Evolutionary conservation across 2,888 invertebrate species (phyloP), one percentile per base, ranked within the genome.

Genomic region (Ormyrus pomaceus): DNA sequence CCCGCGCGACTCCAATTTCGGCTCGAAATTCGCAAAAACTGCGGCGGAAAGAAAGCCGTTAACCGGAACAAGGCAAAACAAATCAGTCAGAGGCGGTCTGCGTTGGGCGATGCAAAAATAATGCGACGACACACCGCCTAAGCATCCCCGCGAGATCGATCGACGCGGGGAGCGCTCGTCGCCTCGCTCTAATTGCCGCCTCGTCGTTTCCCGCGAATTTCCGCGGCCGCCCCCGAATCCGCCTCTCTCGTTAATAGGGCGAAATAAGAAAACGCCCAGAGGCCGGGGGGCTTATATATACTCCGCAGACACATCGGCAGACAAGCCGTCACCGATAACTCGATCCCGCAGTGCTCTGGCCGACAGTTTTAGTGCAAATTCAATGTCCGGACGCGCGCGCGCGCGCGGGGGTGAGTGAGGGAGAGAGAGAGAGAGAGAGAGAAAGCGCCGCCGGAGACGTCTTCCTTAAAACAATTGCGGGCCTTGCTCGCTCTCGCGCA

Each of bases 381-480:
- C 88, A 88, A 90, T 90, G 89, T 90, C 90, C 90, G 89, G 87
- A 79, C 73, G 82, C 74, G 86, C 65, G 73, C 71, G 58, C 56
- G 58, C 48, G 51, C 1, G 19, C 50, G 34, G 8, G 13, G 53
- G 34, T 56, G 79, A 50, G 53, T 48, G 66, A 61, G 69, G 19
- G 48, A 62, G 59, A 66, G 68, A 6, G 46, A 61, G 58, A 46
- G 59, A 13, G 51, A 5, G 34, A 46, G 72, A 46, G 55, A 55
- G 48, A 48, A 34, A 19, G 59, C 83, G 84, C 81, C 84, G 84
- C 83, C 89, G 90, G 88, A 88, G 89, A 90, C 88, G 89, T 88
- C 89, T 89, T 89, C 34, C 88, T 89, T 90, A 89, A 90, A 90
- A 90, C 90, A 90, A 90, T 90, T 89, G 90, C 85, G 84, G 85